These are phyloP conservation scores for Mystacides longicornis DNA, from an alignment of 2,888 invertebrate genomes.

Conservation along the genomic window DNA sequence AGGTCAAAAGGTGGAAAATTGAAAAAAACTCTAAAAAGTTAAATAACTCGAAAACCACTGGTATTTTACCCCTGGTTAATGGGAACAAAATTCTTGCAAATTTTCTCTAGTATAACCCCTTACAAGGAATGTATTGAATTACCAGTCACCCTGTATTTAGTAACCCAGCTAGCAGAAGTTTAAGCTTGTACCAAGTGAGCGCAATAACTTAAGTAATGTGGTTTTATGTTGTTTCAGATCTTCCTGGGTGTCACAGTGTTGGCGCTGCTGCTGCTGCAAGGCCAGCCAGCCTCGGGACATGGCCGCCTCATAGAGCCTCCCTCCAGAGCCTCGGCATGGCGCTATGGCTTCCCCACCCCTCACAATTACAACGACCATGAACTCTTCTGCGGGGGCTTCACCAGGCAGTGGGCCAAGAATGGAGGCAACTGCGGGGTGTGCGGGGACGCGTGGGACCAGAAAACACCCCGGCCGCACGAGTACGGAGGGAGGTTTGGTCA, in stretches of 20 bases:
- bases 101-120: no score
- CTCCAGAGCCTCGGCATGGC: conserved; percentile 80
- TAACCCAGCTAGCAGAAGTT: no score
- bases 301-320: conserved; percentile 79
- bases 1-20: no score
- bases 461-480: conserved; percentile 69
- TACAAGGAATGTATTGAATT: no score
- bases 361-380: conserved; percentile 88
- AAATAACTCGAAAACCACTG: no score
- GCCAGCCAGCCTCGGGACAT: conserved; percentile 42
- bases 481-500: conserved; percentile 76
- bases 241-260: conserved; percentile 1
- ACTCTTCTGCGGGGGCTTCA: conserved; percentile 78
- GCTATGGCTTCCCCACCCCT: conserved; percentile 81
- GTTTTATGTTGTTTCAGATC: neutral
- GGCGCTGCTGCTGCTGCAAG: neutral
- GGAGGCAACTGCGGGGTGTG: conserved; percentile 81
- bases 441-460: conserved; percentile 75
- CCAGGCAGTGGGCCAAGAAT: conserved; percentile 75
- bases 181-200: no score
- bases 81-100: no score
- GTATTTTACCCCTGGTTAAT: no score
- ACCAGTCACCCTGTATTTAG: no score
- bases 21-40: no score
- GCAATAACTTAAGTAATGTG: neutral